phyloP scores from a whole-genome alignment of 1,140 invertebrate genomes.

The Drosophila santomea region DNA sequence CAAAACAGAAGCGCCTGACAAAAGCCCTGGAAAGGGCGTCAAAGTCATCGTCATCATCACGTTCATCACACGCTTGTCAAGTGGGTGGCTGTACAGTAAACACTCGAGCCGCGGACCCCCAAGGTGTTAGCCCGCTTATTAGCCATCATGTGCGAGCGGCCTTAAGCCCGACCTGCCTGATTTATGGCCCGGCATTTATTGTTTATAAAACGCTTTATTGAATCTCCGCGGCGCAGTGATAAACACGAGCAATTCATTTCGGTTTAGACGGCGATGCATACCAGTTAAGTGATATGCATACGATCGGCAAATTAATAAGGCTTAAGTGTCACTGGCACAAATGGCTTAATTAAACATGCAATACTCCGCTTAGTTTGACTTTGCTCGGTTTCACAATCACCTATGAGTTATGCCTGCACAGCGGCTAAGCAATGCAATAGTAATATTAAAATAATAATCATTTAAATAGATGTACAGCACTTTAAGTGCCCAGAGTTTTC shows the following conservation, averaged over 20 bases:
- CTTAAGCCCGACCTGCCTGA: constrained; percentile 19
- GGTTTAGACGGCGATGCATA: constrained; percentile 7
- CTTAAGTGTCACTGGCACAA: constrained; percentile 55
- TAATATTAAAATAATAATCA: no score
- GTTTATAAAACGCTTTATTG: constrained; percentile 58
- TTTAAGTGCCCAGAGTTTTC: constrained; percentile 8
- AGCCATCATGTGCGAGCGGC: constrained; percentile 42
- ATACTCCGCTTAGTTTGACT: constrained; percentile 34
- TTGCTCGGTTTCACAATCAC: constrained; percentile 50
- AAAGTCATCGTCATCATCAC: constrained; percentile 41
- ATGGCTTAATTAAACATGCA: constrained; percentile 72
- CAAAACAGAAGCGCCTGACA: constrained; percentile 55
- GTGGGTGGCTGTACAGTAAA: constrained; percentile 78
- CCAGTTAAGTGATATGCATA: constrained; percentile 58
- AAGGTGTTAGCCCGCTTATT: constrained; percentile 76
- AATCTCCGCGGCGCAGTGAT: constrained; percentile 48
- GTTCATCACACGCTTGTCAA: constrained; percentile 46
- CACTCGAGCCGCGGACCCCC: constrained; percentile 66
- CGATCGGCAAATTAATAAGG: constrained; percentile 75
- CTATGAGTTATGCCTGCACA: constrained; percentile 27
- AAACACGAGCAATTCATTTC: constrained; percentile 73
- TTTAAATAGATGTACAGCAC: no score
- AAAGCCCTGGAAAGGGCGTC: constrained; percentile 74
- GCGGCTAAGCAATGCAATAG: neutral
- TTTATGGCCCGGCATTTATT: constrained; percentile 60